phyloP scores from a whole-genome alignment of 37 sponge, comb jelly and placozoan species.

The Halichondria panicea region DNA sequence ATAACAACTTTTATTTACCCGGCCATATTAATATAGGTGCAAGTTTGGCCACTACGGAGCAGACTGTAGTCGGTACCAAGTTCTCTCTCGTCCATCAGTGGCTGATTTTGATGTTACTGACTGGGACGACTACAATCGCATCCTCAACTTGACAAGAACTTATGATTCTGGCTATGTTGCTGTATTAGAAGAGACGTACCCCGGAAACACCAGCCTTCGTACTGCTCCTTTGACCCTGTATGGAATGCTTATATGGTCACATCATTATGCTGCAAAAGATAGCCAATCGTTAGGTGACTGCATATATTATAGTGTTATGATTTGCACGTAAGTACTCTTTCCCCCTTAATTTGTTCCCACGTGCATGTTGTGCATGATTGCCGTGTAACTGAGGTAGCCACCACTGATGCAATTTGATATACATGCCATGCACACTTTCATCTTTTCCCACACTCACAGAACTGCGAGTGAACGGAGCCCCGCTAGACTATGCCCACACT shows the following conservation, averaged over 20 bases:
- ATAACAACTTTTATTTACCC: too few species aligned
- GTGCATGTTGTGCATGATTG: background rate
- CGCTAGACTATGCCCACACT: constrained; percentile 41
- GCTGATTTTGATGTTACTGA: constrained; percentile 18
- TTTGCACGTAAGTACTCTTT: background rate
- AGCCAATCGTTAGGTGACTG: background rate
- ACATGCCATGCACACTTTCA: too few species aligned
- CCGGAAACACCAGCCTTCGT: constrained; percentile 12
- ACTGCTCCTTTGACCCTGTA: constrained; percentile 35
- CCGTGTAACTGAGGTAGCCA: too few species aligned
- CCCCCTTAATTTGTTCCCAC: background rate
- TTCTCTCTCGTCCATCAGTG: constrained; percentile 30
- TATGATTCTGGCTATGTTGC: constrained; percentile 37
- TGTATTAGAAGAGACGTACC: constrained; percentile 32
- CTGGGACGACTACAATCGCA: constrained; percentile 28
- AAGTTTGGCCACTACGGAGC: constrained; percentile 49
- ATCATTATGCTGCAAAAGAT: constrained; percentile 64
- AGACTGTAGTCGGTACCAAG: constrained; percentile 19
- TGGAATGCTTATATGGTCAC: constrained; percentile 44
- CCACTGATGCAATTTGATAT: too few species aligned
- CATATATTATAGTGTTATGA: background rate
- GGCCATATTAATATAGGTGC: too few species aligned
- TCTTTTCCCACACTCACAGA: too few species aligned
- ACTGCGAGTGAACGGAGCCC: background rate
- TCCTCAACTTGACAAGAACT: constrained; percentile 14